phyloP scores from a whole-genome alignment of 2,113 vertebrate genomes.

The Dicrurus megarhynchus region DNA sequence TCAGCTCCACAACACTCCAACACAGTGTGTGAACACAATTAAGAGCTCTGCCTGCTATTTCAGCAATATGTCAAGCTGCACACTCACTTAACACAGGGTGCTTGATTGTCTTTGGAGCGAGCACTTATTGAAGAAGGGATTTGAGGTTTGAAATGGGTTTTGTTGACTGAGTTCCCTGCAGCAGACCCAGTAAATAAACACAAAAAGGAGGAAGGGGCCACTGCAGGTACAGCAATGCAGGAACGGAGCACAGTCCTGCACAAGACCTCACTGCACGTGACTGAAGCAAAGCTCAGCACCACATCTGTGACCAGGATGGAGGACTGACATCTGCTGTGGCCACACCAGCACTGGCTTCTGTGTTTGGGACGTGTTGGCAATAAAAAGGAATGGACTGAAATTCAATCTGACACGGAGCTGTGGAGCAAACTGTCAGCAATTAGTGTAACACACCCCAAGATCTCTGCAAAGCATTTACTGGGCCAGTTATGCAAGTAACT shows the following conservation, averaged over 20 bases:
- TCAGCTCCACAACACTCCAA: background rate
- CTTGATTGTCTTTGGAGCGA: background rate
- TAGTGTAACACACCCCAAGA: background rate
- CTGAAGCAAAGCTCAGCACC: background rate
- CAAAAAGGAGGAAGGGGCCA: background rate
- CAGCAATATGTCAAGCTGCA: slow-evolving; percentile 11
- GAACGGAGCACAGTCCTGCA: background rate
- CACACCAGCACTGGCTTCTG: background rate
- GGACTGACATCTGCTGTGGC: background rate
- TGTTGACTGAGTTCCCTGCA: background rate
- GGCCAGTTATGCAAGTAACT: background rate
- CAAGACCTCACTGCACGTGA: background rate
- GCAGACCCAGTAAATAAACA: background rate
- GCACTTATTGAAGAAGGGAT: background rate
- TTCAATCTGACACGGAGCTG: background rate
- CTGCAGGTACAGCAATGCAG: background rate
- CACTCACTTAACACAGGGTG: background rate
- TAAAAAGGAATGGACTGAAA: background rate
- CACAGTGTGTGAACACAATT: background rate
- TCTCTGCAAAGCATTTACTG: background rate
- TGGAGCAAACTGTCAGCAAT: background rate
- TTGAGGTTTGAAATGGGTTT: background rate
- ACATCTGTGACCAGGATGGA: background rate
- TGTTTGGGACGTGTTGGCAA: background rate
- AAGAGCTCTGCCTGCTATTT: slow-evolving; percentile 25